Conservation (phyloP, 1,140 invertebrate species). For the Formica selysi region DNA sequence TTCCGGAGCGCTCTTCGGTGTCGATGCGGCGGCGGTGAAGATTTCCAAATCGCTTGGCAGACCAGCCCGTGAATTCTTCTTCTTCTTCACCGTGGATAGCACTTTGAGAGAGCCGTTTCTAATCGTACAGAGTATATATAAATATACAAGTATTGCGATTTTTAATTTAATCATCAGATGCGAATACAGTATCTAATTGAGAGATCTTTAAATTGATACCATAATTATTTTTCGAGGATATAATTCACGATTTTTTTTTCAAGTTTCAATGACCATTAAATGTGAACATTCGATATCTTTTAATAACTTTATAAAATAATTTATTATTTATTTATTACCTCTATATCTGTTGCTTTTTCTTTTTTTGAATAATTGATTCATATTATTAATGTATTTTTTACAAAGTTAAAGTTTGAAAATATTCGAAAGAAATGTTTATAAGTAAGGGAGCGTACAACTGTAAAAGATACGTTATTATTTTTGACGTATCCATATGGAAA, state of each 20-base stretch:
- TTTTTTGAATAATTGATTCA: not conserved
- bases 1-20: constrained; percentile 82
- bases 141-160: not conserved
- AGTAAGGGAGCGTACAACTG: not conserved
- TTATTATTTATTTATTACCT: too few relatives aligned
- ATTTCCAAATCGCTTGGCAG: constrained; percentile 79
- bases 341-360: too few relatives aligned
- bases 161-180: not conserved
- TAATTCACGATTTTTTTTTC: not conserved
- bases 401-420: not conserved
- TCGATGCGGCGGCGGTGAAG: constrained; percentile 68
- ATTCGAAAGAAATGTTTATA: not conserved
- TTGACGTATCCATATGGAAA: not conserved
- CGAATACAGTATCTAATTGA: not conserved
- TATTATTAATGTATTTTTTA: not conserved
- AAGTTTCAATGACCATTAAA: not conserved
- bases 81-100: constrained; percentile 72
- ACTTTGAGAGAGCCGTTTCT: constrained; percentile 64
- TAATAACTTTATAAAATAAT: constrained; percentile 1
- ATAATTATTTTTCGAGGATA: constrained; percentile 3
- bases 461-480: not conserved
- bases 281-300: not conserved
- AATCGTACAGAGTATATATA: not conserved
- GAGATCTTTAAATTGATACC: not conserved
- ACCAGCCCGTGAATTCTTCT: constrained; percentile 63